These are phyloP conservation scores for Clostera curtula DNA, from an alignment of 2,888 invertebrate species.

Conservation along the genomic window DNA sequence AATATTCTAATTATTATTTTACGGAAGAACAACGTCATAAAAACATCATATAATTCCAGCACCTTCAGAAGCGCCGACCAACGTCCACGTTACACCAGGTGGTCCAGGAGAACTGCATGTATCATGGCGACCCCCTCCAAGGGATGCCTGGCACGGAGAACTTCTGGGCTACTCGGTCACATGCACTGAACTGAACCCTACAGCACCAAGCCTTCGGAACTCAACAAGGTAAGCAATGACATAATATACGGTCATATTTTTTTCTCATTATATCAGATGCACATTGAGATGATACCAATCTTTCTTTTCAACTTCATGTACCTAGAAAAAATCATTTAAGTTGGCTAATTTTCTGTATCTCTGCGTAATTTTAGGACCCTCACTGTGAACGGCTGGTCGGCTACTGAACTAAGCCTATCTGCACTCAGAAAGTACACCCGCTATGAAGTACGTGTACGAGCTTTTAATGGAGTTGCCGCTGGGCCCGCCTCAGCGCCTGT, in stretches of 20 bases:
- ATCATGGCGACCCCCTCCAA: constrained; percentile 84
- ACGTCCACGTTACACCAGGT: constrained; percentile 79
- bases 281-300: too few species aligned
- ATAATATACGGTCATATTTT: too few species aligned
- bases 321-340: too few species aligned
- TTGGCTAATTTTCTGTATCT: too few species aligned
- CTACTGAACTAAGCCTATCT: constrained; percentile 76
- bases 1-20: too few species aligned
- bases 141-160: constrained; percentile 84
- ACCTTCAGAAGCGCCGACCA: constrained; percentile 81
- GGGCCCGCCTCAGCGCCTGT: constrained; percentile 83
- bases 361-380: constrained; percentile 58
- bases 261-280: too few species aligned
- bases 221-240: constrained; percentile 52
- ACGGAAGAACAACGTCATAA: too few species aligned
- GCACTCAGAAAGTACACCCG: constrained; percentile 85
- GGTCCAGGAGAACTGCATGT: constrained; percentile 82
- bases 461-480: constrained; percentile 86
- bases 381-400: constrained; percentile 83
- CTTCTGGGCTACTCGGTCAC: constrained; percentile 83
- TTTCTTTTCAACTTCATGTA: too few species aligned
- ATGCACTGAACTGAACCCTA: constrained; percentile 77
- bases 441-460: constrained; percentile 85
- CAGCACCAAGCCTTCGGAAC: constrained; percentile 46
- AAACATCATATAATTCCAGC: too few species aligned